A percentile compares a stretch with the other conserved stretches of the same genome.
Evolutionary conservation across 1,140 invertebrate species (phyloP).

Genomic region (Heliconius congener): DNA sequence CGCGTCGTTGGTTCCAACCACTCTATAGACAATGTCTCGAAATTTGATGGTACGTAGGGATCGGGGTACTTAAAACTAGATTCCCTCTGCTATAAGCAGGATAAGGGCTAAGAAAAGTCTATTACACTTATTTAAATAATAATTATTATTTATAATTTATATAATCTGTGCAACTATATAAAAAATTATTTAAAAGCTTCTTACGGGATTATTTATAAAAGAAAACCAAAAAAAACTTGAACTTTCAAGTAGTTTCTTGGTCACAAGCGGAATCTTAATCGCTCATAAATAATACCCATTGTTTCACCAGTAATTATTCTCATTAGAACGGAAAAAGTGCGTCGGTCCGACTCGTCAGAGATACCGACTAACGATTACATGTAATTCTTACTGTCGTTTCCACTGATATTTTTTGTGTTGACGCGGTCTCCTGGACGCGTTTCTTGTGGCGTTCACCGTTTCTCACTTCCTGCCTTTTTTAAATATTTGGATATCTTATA

Average conservation of each 20-base stretch:
- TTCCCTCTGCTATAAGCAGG: no score
- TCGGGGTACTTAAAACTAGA: no score
- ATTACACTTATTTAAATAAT: no score
- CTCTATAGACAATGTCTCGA: no score
- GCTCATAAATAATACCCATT: constrained; percentile 36
- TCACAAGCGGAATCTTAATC: constrained; percentile 11
- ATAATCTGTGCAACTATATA: no score
- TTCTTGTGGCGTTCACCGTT: constrained; percentile 10
- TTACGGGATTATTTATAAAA: background rate
- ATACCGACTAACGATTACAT: constrained; percentile 17
- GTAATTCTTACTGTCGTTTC: constrained; percentile 4
- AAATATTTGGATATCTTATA: no score
- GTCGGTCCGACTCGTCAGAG: constrained; percentile 13
- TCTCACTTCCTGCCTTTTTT: background rate
- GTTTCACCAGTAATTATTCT: constrained; percentile 25
- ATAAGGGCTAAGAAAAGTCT: no score
- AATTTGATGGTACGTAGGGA: no score
- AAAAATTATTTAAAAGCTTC: background rate
- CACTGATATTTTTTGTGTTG: background rate
- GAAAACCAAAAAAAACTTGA: background rate
- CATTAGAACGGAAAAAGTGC: constrained; percentile 34
- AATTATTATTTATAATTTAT: no score
- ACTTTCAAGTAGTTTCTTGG: constrained; percentile 2
- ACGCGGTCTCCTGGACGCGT: background rate
- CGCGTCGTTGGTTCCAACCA: no score